phyloP scores from a whole-genome alignment of 2,113 vertebrate genomes.

The Aptenodytes forsteri region DNA sequence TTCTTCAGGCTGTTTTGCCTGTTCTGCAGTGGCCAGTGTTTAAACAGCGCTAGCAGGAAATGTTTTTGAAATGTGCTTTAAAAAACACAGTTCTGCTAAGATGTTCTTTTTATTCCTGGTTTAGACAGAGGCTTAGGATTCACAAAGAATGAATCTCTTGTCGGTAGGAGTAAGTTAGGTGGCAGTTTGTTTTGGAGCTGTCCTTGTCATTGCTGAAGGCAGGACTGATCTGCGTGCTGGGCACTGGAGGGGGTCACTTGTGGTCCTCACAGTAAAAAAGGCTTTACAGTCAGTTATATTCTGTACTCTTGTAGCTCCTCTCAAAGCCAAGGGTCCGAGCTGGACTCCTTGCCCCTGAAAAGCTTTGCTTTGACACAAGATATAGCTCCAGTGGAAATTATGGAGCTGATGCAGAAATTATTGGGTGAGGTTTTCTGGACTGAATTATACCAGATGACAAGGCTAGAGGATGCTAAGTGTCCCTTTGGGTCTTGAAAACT shows the following conservation, averaged over 20 bases:
- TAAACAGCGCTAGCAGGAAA: constrained; percentile 51
- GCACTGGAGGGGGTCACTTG: background rate
- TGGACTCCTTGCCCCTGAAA: background rate
- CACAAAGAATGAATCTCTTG: constrained; percentile 46
- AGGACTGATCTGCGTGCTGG: background rate
- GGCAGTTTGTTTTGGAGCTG: constrained; percentile 6
- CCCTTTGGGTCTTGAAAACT: background rate
- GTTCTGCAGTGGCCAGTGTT: constrained; percentile 23
- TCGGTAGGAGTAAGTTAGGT: background rate
- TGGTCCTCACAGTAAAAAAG: background rate
- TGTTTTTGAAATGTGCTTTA: constrained; percentile 31
- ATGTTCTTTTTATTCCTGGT: constrained; percentile 38
- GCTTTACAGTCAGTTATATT: background rate
- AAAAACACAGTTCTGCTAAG: constrained; percentile 36
- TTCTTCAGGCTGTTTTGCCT: constrained; percentile 32
- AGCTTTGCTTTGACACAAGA: background rate
- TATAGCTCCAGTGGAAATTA: constrained; percentile 37
- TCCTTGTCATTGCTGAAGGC: background rate
- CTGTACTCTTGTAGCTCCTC: background rate
- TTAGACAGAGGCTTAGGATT: constrained; percentile 22
- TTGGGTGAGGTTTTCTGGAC: constrained; percentile 54
- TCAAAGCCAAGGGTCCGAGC: background rate
- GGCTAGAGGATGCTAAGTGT: constrained; percentile 18
- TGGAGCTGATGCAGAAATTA: constrained; percentile 38
- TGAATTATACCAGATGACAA: constrained; percentile 6